These are phyloP conservation scores for Zaprionus ghesquierei DNA, from an alignment of 1,140 invertebrate species.

Conservation along the genomic window DNA sequence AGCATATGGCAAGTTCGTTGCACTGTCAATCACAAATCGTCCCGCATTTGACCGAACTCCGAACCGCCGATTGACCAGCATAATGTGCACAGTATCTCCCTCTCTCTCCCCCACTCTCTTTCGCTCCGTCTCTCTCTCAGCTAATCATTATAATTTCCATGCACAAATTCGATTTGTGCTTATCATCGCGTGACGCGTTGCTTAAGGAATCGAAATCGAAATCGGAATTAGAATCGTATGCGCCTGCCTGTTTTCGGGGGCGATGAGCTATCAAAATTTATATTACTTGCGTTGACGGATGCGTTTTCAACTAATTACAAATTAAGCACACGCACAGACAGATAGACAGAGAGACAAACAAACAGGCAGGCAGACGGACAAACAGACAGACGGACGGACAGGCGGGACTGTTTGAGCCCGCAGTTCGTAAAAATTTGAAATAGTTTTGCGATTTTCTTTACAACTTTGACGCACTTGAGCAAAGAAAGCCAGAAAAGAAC, in stretches of 20 bases:
- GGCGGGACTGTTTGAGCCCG: slow-evolving; percentile 6
- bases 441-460: slow-evolving; percentile 18
- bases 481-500: slow-evolving; percentile 17
- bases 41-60: slow-evolving; percentile 35
- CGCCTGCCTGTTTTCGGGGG: slow-evolving; percentile 4
- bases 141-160: slow-evolving; percentile 58
- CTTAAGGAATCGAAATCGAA: slow-evolving; percentile 1
- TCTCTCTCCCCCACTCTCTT: not conserved
- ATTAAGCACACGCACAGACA: slow-evolving; percentile 7
- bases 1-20: not conserved
- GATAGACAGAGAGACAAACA: not conserved
- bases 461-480: slow-evolving; percentile 24
- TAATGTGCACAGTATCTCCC: too few species aligned
- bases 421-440: slow-evolving; percentile 13
- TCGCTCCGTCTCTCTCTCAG: not conserved
- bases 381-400: not conserved
- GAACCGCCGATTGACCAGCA: too few species aligned
- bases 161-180: slow-evolving; percentile 73
- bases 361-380: not conserved
- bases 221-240: not conserved
- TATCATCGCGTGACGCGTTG: slow-evolving; percentile 70
- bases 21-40: slow-evolving; percentile 15
- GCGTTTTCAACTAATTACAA: slow-evolving; percentile 54
- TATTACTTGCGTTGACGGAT: slow-evolving; percentile 47
- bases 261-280: slow-evolving; percentile 46